These are phyloP conservation scores for Ctenicera cuprea DNA, from an alignment of 2,888 invertebrate species.

Conservation along the genomic window DNA sequence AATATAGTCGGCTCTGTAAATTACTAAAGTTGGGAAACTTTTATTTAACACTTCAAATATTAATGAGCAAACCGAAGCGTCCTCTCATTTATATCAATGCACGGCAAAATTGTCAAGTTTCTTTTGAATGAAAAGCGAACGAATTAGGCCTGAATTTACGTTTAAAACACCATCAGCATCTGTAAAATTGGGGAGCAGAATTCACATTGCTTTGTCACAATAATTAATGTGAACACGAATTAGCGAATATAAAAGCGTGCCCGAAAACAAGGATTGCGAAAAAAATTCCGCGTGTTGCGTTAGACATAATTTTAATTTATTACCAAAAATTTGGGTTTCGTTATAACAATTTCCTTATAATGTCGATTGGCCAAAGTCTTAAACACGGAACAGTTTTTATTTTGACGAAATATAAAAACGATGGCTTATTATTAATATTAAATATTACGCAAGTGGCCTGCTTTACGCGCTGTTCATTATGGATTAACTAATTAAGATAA, in stretches of 20 bases:
- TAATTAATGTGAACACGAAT: not conserved
- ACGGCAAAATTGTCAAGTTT: too few species aligned
- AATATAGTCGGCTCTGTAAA: not conserved
- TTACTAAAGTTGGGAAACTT: not conserved
- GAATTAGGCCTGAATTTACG: too few species aligned
- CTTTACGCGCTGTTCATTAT: not conserved
- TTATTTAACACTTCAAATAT: not conserved
- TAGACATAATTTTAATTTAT: slow-evolving; percentile 12
- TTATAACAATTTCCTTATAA: not conserved
- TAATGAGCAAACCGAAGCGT: not conserved
- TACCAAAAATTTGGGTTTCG: not conserved
- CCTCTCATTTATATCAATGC: not conserved
- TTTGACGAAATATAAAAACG: not conserved
- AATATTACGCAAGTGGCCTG: not conserved
- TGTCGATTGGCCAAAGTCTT: not conserved
- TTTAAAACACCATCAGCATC: too few species aligned
- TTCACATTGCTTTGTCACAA: too few species aligned
- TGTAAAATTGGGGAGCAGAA: too few species aligned
- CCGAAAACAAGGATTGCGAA: not conserved
- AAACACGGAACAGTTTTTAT: not conserved
- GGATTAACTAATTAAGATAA: slow-evolving; percentile 10
- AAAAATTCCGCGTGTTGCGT: not conserved
- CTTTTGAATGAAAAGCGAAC: too few species aligned
- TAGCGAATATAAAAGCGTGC: not conserved
- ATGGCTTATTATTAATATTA: slow-evolving; percentile 2